Evolutionary conservation across 2,888 invertebrate species (phyloP), one percentile per base, ranked within the genome.

Genomic region (Oscheius onirici): DNA sequence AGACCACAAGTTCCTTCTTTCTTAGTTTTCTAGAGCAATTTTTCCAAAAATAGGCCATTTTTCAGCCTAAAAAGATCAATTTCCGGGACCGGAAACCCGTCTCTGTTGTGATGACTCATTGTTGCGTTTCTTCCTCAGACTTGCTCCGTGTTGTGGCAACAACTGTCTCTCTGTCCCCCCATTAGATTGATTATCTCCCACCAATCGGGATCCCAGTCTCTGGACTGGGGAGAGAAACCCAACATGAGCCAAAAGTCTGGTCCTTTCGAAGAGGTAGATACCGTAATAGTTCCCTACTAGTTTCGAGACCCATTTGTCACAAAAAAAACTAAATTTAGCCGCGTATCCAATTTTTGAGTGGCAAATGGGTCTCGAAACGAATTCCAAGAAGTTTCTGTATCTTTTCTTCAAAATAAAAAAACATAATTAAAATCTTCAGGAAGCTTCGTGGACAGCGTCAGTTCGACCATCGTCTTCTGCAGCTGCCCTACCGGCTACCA

Each of bases 401-500:
- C 11, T 6, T 24, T 26, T 10, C 20, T 54, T 26, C 22, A 11
- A 20, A 15, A 41, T 5, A 5, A 43, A n/a, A 24, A 61, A 58
- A 41, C 13, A 61, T 0, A 28, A 10, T 24, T 46, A n/a, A n/a
- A n/a, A n/a, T 34, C 8, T 68, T 68, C 46, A 69, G 69, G 69
- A 17, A 69, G 22, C 20, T 49, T 57, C 58, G 46, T 69, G 15
- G 17, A 34, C 10, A 20, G 17, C 2, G 44, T 69, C 17, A 17
- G 11, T 1, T 60, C 58, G 13, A 69, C 69, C 11, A 49, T 69
- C 24, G 69, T 49, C 11, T 69, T 69, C 49, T 69, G 69, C 34
- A 58, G 40, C 34, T 69, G 69, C 24, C 69, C 69, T 1, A 22
- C 44, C 40, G 69, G 69, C 11, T 69, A 58, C 26, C 46, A 43